These are phyloP conservation scores for Podocnemis expansa DNA, from an alignment of 2,113 vertebrate species.

Conservation along the genomic window DNA sequence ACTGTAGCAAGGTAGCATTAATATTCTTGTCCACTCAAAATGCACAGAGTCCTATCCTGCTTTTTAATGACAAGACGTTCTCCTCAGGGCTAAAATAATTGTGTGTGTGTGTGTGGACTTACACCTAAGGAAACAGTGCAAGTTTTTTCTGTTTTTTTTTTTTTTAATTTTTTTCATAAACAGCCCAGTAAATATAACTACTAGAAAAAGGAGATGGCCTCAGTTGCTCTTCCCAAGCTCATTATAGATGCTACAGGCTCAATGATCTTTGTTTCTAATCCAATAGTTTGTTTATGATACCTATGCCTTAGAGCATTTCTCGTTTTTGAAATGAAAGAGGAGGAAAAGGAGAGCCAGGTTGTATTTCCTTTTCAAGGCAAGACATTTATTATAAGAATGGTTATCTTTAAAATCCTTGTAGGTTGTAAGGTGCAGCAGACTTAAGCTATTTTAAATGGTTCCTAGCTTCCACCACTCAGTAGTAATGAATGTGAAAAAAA, in stretches of 20 bases:
- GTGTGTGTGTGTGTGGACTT: not conserved
- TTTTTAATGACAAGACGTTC: not conserved
- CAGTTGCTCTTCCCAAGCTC: not conserved
- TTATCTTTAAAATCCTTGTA: not conserved
- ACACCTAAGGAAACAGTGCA: not conserved
- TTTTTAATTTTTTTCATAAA: not conserved
- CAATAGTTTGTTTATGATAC: not conserved
- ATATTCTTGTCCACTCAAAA: not conserved
- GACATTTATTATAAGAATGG: not conserved
- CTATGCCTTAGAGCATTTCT: not conserved
- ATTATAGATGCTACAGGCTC: not conserved
- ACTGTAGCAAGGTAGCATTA: not conserved
- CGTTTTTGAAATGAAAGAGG: constrained; percentile 32
- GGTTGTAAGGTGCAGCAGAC: constrained; percentile 20
- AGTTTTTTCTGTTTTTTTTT: not conserved
- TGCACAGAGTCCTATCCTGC: not conserved
- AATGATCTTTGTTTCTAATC: constrained; percentile 13
- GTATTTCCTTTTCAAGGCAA: constrained; percentile 20
- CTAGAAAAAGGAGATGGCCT: not conserved
- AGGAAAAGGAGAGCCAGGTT: not conserved
- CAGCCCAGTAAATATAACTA: not conserved
- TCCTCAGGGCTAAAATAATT: not conserved
- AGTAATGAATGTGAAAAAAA: not conserved
- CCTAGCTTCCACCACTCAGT: not conserved
- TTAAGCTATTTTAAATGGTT: constrained; percentile 4